A percentile compares a stretch with the other conserved stretches of the same genome.
phyloP scores from a whole-genome alignment of 2,888 invertebrate genomes.

The Athalia rosae region DNA sequence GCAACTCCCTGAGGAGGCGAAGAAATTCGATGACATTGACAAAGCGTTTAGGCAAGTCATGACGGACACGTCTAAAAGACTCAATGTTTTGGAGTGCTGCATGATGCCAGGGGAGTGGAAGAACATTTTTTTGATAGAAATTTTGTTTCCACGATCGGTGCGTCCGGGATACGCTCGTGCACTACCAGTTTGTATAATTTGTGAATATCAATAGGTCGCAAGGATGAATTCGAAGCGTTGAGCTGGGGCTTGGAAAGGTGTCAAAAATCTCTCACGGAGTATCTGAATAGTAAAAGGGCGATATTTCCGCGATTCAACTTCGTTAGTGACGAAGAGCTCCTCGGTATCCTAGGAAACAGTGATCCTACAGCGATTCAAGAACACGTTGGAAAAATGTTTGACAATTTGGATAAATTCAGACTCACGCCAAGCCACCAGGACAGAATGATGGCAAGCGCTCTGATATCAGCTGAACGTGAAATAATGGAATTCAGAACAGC shows the following conservation, averaged over 20 bases:
- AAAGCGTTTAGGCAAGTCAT: constrained; percentile 88
- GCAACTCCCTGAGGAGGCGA: constrained; percentile 92
- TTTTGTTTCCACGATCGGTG: no score
- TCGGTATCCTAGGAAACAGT: constrained; percentile 91
- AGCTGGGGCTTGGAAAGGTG: constrained; percentile 88
- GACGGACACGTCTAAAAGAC: constrained; percentile 87
- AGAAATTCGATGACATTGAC: constrained; percentile 93
- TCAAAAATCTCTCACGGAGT: constrained; percentile 93
- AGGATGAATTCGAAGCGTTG: constrained; percentile 84
- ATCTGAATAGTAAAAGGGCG: constrained; percentile 90
- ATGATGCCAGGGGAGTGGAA: constrained; percentile 73
- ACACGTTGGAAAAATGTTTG: constrained; percentile 97
- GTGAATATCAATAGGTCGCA: constrained; percentile 76
- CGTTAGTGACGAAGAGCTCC: constrained; percentile 93
- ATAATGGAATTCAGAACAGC: constrained; percentile 86
- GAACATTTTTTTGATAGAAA: no score
- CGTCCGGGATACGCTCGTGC: no score
- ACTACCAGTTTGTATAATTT: background rate
- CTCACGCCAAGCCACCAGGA: constrained; percentile 81
- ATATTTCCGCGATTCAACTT: constrained; percentile 95
- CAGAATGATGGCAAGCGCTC: constrained; percentile 83
- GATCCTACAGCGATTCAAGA: constrained; percentile 91
- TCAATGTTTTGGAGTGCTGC: constrained; percentile 88
- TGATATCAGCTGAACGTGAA: constrained; percentile 93
- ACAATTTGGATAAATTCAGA: constrained; percentile 87